Evolutionary conservation across 2,797 vertebrate species (phyloP).

Genomic region (Epinephelus malabaricus): DNA sequence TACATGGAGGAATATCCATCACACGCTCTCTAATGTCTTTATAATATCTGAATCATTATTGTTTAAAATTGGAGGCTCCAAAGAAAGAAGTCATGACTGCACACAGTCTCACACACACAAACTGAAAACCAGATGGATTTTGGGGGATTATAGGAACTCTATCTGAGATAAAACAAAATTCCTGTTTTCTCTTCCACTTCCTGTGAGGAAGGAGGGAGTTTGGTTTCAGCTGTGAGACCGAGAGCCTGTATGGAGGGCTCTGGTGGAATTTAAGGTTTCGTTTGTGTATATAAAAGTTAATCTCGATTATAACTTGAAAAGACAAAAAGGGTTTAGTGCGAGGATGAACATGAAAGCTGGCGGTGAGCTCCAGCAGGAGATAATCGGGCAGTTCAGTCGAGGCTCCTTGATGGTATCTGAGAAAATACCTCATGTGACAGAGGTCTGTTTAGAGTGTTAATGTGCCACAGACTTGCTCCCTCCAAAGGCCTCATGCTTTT

Average conservation of each 20-base stretch:
- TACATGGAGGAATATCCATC: background rate
- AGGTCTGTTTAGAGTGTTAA: slow-evolving; percentile 60
- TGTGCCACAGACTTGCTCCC: slow-evolving; percentile 45
- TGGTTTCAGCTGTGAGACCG: slow-evolving; percentile 51
- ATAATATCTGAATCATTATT: slow-evolving; percentile 34
- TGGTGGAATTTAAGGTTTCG: slow-evolving; percentile 66
- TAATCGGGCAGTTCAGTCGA: slow-evolving; percentile 42
- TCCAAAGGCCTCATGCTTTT: slow-evolving; percentile 50
- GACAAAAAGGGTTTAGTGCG: slow-evolving; percentile 51
- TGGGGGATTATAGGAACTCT: slow-evolving; percentile 69
- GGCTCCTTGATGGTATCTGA: slow-evolving; percentile 50
- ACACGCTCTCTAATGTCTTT: slow-evolving; percentile 3
- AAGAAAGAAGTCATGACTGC: slow-evolving; percentile 49
- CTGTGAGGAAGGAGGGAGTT: slow-evolving; percentile 46
- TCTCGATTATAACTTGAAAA: slow-evolving; percentile 72
- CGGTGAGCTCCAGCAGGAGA: slow-evolving; percentile 44
- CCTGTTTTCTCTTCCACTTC: slow-evolving; percentile 60
- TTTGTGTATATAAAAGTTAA: slow-evolving; percentile 74
- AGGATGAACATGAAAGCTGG: slow-evolving; percentile 61
- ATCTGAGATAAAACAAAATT: slow-evolving; percentile 72
- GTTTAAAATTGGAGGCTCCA: slow-evolving; percentile 27
- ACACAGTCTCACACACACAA: slow-evolving; percentile 44
- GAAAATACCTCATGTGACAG: slow-evolving; percentile 38
- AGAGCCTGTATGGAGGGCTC: slow-evolving; percentile 28
- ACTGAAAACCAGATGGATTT: slow-evolving; percentile 63